These are phyloP conservation scores for Agrotis exclamationis DNA, from an alignment of 2,888 invertebrate species.

Conservation along the genomic window DNA sequence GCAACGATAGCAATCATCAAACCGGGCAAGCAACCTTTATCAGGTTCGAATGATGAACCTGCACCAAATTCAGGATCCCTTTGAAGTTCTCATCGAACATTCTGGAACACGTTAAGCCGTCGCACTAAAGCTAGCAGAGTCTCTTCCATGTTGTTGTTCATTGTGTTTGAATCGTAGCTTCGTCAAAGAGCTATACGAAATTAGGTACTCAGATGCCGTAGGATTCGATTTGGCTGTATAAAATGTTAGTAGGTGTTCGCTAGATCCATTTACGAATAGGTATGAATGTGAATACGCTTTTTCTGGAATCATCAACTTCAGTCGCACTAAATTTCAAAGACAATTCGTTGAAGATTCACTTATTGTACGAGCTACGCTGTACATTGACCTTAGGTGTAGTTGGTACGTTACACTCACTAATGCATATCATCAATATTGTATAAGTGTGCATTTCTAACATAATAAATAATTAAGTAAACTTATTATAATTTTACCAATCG, in stretches of 20 bases:
- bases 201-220: neutral
- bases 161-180: constrained; percentile 10
- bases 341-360: neutral
- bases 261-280: neutral
- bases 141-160: constrained; percentile 5
- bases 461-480: too few species aligned
- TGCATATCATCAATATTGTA: too few species aligned
- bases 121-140: constrained; percentile 9
- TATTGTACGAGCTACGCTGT: too few species aligned
- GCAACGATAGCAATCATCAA: constrained; percentile 29
- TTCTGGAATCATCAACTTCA: neutral
- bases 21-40: neutral
- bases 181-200: neutral
- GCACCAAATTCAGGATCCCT: constrained; percentile 25
- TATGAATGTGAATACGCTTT: neutral
- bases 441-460: too few species aligned
- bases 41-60: constrained; percentile 22
- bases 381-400: too few species aligned
- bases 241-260: neutral
- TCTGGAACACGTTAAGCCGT: constrained; percentile 2
- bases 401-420: too few species aligned
- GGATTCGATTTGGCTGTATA: too few species aligned
- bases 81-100: constrained; percentile 40
- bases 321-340: neutral
- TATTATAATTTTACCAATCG: too few species aligned